Evolutionary conservation across 2,797 vertebrate genomes (phyloP).

Genomic region (Crenuchus spilurus): DNA sequence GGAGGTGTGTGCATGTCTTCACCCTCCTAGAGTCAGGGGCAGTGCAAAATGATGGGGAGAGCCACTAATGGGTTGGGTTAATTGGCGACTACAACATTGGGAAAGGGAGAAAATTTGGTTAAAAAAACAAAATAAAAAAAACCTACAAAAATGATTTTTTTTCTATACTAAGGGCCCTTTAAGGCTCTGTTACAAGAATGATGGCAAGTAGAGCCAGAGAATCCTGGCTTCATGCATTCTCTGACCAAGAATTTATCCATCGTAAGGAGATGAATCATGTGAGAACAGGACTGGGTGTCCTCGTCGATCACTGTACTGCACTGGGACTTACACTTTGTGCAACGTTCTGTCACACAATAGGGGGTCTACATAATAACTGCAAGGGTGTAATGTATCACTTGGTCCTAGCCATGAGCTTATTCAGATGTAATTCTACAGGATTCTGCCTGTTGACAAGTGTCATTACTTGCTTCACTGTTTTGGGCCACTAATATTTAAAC

Average conservation of each 20-base stretch:
- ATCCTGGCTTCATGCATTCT: not conserved
- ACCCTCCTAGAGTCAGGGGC: too few relatives aligned
- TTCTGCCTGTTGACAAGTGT: constrained; percentile 3
- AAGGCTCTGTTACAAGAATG: not conserved
- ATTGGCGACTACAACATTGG: too few relatives aligned
- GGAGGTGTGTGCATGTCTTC: too few relatives aligned
- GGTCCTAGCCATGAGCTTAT: constrained; percentile 1
- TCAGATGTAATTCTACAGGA: constrained; percentile 1
- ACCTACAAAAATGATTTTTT: too few relatives aligned
- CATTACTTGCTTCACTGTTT: constrained; percentile 1
- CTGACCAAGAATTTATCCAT: not conserved
- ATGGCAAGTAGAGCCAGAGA: not conserved
- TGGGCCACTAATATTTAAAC: not conserved
- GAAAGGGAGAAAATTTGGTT: too few relatives aligned
- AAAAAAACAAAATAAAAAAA: too few relatives aligned
- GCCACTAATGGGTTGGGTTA: too few relatives aligned
- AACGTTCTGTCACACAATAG: constrained; percentile 18
- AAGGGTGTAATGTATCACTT: constrained; percentile 17
- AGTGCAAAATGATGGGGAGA: too few relatives aligned
- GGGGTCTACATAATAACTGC: not conserved
- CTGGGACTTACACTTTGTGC: not conserved
- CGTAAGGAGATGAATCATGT: not conserved
- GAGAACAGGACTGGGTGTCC: not conserved
- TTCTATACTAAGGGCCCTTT: too few relatives aligned
- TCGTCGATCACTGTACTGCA: not conserved